phyloP scores from a whole-genome alignment of 2,113 vertebrate species.

The Zootoca vivipara region DNA sequence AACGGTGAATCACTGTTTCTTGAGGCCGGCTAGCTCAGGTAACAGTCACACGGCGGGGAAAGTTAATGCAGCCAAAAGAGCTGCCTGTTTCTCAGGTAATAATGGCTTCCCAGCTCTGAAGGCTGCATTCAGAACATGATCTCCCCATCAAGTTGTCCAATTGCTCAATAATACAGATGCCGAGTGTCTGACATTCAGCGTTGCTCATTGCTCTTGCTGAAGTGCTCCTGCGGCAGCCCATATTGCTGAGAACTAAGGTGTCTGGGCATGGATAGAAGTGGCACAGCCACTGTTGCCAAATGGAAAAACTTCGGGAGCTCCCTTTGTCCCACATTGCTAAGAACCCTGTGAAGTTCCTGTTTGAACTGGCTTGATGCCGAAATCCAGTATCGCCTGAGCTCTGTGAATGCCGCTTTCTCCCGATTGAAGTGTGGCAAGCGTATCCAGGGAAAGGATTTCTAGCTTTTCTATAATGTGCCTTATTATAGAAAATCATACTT shows the following conservation, averaged over 20 bases:
- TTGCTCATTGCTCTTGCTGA: not conserved
- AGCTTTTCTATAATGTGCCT: no score
- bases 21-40: not conserved
- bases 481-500: no score
- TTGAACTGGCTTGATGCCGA: no score
- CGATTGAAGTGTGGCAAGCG: no score
- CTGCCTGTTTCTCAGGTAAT: not conserved
- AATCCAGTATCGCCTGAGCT: no score
- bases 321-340: not conserved
- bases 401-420: no score
- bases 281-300: not conserved
- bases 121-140: not conserved
- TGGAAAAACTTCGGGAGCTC: not conserved
- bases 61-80: fast-evolving
- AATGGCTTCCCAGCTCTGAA: fast-evolving
- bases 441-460: no score
- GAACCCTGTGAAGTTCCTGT: no score
- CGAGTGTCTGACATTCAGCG: not conserved
- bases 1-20: fast-evolving
- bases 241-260: not conserved
- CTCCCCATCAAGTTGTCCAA: not conserved
- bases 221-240: not conserved
- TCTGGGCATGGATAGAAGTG: no score
- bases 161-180: not conserved
- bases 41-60: not conserved